These are phyloP conservation scores for Drosophila rufa DNA, from an alignment of 1,140 invertebrate species.

Conservation along the genomic window DNA sequence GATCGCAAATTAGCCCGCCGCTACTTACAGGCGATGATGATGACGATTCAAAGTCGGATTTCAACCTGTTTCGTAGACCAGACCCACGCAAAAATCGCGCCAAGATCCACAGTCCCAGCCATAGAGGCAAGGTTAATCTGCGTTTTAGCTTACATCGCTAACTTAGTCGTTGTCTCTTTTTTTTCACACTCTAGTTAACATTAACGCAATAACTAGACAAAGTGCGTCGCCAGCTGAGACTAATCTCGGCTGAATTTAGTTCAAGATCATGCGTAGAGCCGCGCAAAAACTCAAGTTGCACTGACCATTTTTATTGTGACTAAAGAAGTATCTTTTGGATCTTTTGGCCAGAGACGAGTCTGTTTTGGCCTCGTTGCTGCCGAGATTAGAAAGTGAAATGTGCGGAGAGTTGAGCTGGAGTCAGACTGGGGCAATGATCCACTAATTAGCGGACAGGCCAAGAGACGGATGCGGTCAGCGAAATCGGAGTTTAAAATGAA, in stretches of 20 bases:
- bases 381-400: constrained; percentile 67
- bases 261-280: constrained; percentile 66
- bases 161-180: constrained; percentile 11
- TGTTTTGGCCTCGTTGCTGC: constrained; percentile 41
- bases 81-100: constrained; percentile 55
- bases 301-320: constrained; percentile 45
- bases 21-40: constrained; percentile 21
- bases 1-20: constrained; percentile 32
- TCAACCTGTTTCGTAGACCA: constrained; percentile 61
- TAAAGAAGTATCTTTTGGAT: constrained; percentile 30
- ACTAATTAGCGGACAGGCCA: constrained; percentile 51
- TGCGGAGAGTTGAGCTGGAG: constrained; percentile 17
- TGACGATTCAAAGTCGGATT: constrained; percentile 23
- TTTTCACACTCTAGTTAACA: constrained; percentile 79
- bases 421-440: constrained; percentile 51
- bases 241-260: constrained; percentile 52
- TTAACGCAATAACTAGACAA: constrained; percentile 32
- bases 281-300: constrained; percentile 35
- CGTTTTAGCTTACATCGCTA: constrained; percentile 70
- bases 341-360: constrained; percentile 33
- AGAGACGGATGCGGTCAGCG: constrained; percentile 14
- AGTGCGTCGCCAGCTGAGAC: constrained; percentile 35
- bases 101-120: constrained; percentile 18
- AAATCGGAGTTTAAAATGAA: constrained; percentile 14
- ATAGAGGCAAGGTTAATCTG: constrained; percentile 56